Percentiles rank a stretch among this genome's conserved stretches.
phyloP scores from a whole-genome alignment of 1,140 invertebrate species.

The Sesamia nonagrioides region DNA sequence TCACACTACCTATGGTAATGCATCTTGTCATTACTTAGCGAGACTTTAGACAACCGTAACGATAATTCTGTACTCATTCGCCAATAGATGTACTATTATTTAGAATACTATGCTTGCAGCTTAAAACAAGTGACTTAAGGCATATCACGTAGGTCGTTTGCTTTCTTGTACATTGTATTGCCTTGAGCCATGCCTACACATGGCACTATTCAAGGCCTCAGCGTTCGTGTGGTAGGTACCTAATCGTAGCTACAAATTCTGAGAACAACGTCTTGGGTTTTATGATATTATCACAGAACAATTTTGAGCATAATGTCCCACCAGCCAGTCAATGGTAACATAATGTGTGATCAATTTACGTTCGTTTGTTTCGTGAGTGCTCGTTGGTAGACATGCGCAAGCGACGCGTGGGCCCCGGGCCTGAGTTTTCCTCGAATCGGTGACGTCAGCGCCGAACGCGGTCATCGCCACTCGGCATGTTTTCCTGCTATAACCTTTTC shows the following conservation, averaged over 20 bases:
- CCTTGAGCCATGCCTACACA: conserved; percentile 53
- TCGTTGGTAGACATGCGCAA: conserved; percentile 3
- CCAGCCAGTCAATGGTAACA: conserved; percentile 24
- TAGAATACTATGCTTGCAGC: conserved; percentile 19
- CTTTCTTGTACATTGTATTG: conserved; percentile 32
- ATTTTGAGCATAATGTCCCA: conserved; percentile 10
- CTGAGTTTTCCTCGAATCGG: conserved; percentile 75
- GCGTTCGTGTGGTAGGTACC: too few species aligned
- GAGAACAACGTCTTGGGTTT: conserved; percentile 28
- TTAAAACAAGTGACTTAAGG: conserved; percentile 29
- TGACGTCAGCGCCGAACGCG: conserved; percentile 71
- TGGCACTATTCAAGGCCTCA: conserved; percentile 51
- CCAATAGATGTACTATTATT: not conserved
- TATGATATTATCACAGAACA: conserved; percentile 13
- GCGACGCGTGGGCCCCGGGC: conserved; percentile 42
- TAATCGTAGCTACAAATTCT: conserved; percentile 45
- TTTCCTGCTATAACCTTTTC: conserved; percentile 58
- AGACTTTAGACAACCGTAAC: not conserved
- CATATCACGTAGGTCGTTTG: conserved; percentile 43
- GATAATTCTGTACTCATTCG: not conserved
- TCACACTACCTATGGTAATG: not conserved
- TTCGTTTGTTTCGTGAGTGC: conserved; percentile 34
- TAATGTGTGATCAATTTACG: conserved; percentile 29
- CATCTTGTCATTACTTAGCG: not conserved
- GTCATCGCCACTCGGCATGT: conserved; percentile 67